Base-by-base conservation (phyloP, 1,140 invertebrate genomes). In the Radopholus similis region DNA sequence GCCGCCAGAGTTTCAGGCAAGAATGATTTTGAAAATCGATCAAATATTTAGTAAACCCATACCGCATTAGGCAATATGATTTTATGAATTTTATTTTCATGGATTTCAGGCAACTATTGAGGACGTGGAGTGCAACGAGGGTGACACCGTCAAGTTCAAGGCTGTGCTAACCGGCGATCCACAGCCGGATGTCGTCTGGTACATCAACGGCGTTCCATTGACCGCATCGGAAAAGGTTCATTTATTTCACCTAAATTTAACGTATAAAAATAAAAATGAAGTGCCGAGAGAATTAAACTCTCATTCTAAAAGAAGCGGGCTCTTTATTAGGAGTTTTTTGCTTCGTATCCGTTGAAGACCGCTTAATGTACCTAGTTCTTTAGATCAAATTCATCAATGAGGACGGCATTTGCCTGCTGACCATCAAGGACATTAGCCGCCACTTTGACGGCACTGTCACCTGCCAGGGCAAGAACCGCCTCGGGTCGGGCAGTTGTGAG, bases 121-220 rank as follows among this genome's bases (percentile, higher is more conserved):
- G 70, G 78, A 82, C 57, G 71, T 75, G n/a, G 80, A 82, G 34
- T 81, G 81, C 63, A 64, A 83, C 42, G 79, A 81, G 71, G 81
- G 81, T 6, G 81, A 83, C 30, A 79, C 77, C 15, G 81, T 81
- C 0, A 64, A 73, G 49, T 81, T 81, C 72, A 81, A 81, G 60
- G 72, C 79, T 21, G 79, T 81, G 15, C 37, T 95, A 3, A 88
- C 87, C 30, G 94, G 93, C 9, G 87, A 93, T 38, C 94, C 94
- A 0, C 85, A 87, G 59, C 93, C 94, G 0, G 90, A 92, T 6
- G 71, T 81, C 35, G 73, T 74, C 9, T 81, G 79, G 79, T 77
- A 67, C 67, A 67, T 82, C 54, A 81, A 81, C 55, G 79, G 79
- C 37, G 85, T 87, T 87, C 87, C 0, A 85, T 47, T 82, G 13